Conservation (phyloP, 1,140 invertebrate genomes). For the Mizuhopecten yessoensis region DNA sequence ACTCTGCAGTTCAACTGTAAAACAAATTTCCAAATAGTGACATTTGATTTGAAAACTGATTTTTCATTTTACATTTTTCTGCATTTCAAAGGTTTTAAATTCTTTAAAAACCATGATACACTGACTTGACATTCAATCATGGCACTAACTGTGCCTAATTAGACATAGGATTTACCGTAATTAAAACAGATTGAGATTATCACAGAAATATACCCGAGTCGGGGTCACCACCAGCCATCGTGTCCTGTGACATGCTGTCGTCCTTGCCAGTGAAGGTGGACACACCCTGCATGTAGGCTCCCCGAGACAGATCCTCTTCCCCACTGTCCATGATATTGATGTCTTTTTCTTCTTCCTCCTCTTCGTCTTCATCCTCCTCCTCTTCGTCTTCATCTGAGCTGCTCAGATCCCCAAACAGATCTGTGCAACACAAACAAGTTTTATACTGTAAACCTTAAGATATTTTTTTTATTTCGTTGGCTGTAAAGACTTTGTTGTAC, state of each 20-base stretch:
- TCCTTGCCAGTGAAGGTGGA: slow-evolving; percentile 59
- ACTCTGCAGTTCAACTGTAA: slow-evolving; percentile 67
- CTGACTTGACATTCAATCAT: no score
- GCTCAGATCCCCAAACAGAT: slow-evolving; percentile 79
- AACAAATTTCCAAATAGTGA: neutral
- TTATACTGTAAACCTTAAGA: no score
- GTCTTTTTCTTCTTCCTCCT: slow-evolving; percentile 81
- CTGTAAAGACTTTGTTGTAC: no score
- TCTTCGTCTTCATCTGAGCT: slow-evolving; percentile 79
- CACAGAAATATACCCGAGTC: slow-evolving; percentile 61
- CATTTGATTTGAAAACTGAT: no score
- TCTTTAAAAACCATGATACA: no score
- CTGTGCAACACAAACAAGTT: slow-evolving; percentile 46
- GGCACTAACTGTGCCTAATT: no score
- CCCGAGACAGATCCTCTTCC: slow-evolving; percentile 75
- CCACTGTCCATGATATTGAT: slow-evolving; percentile 80
- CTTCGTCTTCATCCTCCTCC: slow-evolving; percentile 60
- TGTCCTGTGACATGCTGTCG: slow-evolving; percentile 55
- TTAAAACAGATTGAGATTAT: neutral
- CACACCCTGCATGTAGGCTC: slow-evolving; percentile 59
- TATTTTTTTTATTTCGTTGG: no score
- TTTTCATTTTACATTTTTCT: no score
- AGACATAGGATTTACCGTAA: no score
- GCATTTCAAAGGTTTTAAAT: no score
- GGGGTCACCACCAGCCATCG: slow-evolving; percentile 57